Conservation (phyloP, 2,113 vertebrate species). For the Menidia beryllina region DNA sequence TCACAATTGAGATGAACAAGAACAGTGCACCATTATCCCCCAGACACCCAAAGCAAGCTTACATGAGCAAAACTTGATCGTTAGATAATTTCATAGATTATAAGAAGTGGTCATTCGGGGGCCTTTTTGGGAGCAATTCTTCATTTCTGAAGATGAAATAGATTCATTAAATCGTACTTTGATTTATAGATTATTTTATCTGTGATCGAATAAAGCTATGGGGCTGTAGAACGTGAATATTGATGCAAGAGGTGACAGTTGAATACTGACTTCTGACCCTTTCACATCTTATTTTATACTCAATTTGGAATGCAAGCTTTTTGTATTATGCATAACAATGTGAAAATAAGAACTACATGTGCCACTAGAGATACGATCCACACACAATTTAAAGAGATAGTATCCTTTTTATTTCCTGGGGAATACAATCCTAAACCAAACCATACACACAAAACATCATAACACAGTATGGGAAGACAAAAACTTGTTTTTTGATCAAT, state of each 20-base stretch:
- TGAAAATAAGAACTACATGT: too few species aligned
- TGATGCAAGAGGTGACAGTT: not conserved
- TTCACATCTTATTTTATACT: too few species aligned
- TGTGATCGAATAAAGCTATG: not conserved
- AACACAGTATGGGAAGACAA: too few species aligned
- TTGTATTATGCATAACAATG: too few species aligned
- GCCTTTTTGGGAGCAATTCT: not conserved
- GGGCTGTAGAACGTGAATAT: not conserved
- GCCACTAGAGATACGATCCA: too few species aligned
- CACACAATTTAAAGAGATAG: too few species aligned
- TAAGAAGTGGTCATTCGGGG: not conserved
- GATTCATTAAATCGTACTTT: not conserved
- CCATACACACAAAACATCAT: too few species aligned
- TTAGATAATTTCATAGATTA: not conserved
- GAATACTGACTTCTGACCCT: too few species aligned
- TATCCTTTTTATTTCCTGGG: too few species aligned
- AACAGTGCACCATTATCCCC: constrained; percentile 27
- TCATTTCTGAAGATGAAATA: constrained; percentile 1
- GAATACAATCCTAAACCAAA: too few species aligned
- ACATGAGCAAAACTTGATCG: constrained; percentile 28
- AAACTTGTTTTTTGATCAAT: too few species aligned
- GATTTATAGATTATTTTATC: not conserved
- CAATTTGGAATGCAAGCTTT: too few species aligned
- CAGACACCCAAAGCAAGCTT: constrained; percentile 28
- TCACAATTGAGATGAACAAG: constrained; percentile 51